A percentile compares a stretch with the other conserved stretches of the same genome.
These are phyloP conservation scores for Nannospalax galili DNA, from an alignment of 2,113 vertebrate genomes.

Conservation along the genomic window DNA sequence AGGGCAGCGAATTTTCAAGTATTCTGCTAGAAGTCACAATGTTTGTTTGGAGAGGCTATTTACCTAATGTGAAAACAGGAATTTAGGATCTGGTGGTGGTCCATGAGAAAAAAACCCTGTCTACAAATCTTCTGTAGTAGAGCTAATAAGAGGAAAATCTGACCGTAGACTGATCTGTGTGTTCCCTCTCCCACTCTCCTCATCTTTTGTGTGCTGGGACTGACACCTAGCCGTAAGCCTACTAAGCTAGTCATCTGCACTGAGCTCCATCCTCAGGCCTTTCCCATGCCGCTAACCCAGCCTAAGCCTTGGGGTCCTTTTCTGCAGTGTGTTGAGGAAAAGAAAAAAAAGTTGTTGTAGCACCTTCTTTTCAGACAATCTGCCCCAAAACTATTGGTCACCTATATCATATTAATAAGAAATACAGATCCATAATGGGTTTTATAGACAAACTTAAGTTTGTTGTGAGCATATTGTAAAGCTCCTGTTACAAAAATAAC, in stretches of 20 bases:
- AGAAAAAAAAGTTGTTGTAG: slow-evolving; percentile 25
- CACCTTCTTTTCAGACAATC: slow-evolving; percentile 6
- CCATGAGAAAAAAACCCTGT: background rate
- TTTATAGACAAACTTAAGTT: slow-evolving; percentile 30
- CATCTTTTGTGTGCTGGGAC: background rate
- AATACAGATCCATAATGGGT: background rate
- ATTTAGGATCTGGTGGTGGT: background rate
- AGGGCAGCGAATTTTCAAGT: slow-evolving; percentile 63
- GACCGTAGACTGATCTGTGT: background rate
- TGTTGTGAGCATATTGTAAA: background rate
- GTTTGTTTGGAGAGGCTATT: slow-evolving; percentile 62
- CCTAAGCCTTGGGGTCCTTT: accelerated
- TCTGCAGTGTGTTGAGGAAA: background rate
- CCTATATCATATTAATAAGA: slow-evolving; percentile 18
- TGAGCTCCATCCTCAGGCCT: background rate
- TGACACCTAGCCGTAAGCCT: background rate
- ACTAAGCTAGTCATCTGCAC: background rate
- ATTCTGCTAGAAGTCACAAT: slow-evolving; percentile 69
- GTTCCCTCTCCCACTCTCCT: too few species aligned
- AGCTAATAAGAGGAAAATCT: background rate
- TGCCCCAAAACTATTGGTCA: background rate
- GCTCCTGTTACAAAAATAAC: background rate
- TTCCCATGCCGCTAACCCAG: background rate
- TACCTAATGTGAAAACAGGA: slow-evolving; percentile 35
- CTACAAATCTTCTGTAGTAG: background rate